Conservation (phyloP, 2,797 vertebrate species). For the Buceros bicornis region DNA sequence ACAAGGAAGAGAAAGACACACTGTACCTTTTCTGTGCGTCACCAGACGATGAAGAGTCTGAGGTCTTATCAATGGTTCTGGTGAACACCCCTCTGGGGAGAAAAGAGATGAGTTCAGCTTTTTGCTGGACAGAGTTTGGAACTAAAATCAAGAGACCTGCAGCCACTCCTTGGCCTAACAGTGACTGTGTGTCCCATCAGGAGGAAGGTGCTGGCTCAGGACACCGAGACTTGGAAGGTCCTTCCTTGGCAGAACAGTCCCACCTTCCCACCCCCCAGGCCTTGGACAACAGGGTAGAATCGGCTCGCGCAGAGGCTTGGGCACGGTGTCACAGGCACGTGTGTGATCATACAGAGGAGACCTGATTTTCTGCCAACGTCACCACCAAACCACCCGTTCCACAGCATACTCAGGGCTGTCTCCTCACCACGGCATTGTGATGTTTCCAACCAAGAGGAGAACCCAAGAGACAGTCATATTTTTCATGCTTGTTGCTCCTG, state of each 20-base stretch:
- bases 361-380: background rate
- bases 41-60: conserved; percentile 32
- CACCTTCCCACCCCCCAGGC: background rate
- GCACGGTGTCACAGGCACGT: background rate
- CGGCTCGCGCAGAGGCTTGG: background rate
- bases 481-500: background rate
- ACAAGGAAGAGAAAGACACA: background rate
- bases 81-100: conserved; percentile 80
- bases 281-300: background rate
- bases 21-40: conserved; percentile 63
- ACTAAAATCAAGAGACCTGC: background rate
- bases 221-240: background rate
- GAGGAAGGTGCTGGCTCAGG: background rate
- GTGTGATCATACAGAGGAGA: background rate
- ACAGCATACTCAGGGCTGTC: background rate
- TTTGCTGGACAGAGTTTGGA: background rate
- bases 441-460: background rate
- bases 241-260: background rate
- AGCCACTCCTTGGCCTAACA: background rate
- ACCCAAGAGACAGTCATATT: background rate
- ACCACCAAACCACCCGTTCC: background rate
- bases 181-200: fast-evolving
- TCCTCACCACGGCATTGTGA: background rate
- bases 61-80: conserved; percentile 77
- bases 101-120: background rate